These are phyloP conservation scores for Cyprinella venusta DNA, from an alignment of 2,797 vertebrate species.

Conservation along the genomic window DNA sequence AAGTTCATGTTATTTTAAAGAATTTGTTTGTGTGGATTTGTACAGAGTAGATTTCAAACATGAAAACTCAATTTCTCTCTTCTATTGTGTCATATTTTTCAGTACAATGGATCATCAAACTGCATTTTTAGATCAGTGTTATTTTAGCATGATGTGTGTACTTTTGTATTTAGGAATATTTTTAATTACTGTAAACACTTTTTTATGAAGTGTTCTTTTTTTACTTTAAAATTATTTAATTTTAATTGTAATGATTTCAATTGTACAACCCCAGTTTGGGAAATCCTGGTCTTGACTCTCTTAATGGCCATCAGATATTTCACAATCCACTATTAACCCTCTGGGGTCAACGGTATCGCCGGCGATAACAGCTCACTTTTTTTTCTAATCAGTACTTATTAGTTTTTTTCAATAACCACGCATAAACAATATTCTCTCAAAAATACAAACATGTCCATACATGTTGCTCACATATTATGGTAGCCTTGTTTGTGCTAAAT, in stretches of 20 bases:
- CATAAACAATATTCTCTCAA: too few relatives aligned
- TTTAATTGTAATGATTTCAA: neutral
- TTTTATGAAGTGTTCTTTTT: too few relatives aligned
- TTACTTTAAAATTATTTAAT: neutral
- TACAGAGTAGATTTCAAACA: neutral
- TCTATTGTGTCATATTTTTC: neutral
- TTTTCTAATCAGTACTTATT: too few relatives aligned
- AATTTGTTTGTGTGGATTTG: neutral
- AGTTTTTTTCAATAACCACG: too few relatives aligned
- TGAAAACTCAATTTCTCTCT: neutral
- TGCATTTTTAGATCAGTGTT: neutral
- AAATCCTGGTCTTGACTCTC: neutral
- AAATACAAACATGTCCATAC: too few relatives aligned
- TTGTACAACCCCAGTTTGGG: neutral
- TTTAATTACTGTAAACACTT: neutral
- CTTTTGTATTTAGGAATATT: neutral
- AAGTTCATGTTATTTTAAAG: neutral
- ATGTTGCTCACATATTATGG: too few relatives aligned
- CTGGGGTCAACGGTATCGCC: too few relatives aligned
- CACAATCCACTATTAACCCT: slow-evolving; percentile 45
- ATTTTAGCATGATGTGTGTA: neutral
- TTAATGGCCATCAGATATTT: slow-evolving; percentile 34
- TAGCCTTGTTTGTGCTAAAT: too few relatives aligned
- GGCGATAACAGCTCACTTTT: too few relatives aligned
- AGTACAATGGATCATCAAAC: neutral